These are phyloP conservation scores for Struthio camelus DNA, from an alignment of 2,113 vertebrate species.

Conservation along the genomic window DNA sequence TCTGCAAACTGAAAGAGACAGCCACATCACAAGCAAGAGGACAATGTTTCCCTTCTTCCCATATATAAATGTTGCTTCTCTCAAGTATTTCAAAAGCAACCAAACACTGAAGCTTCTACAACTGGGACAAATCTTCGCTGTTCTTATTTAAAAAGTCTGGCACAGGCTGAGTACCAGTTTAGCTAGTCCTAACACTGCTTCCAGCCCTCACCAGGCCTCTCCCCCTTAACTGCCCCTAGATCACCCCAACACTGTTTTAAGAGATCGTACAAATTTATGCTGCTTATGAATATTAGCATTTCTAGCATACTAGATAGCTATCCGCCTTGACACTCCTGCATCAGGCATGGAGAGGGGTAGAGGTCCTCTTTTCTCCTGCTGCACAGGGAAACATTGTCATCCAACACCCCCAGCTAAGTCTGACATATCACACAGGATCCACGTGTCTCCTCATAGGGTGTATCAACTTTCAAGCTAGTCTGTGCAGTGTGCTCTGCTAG, in stretches of 20 bases:
- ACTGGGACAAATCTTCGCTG: not conserved
- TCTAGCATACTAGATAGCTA: not conserved
- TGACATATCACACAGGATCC: not conserved
- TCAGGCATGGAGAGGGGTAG: not conserved
- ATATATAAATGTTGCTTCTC: not conserved
- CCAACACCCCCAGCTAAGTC: not conserved
- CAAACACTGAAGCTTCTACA: not conserved
- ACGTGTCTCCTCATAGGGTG: fast-evolving
- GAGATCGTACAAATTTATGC: not conserved
- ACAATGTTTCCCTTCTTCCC: not conserved
- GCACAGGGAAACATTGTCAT: not conserved
- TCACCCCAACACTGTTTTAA: not conserved
- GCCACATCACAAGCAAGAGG: not conserved
- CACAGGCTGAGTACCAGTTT: not conserved
- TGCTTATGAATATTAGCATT: not conserved
- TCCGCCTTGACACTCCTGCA: not conserved
- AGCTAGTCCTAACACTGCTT: not conserved
- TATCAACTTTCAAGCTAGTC: not conserved
- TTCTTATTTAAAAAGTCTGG: not conserved
- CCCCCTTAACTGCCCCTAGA: not conserved
- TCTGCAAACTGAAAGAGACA: not conserved
- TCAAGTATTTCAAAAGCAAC: not conserved
- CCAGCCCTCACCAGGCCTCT: not conserved
- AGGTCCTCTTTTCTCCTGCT: not conserved
- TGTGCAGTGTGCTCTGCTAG: not conserved